Evolutionary conservation across 2,888 invertebrate species (phyloP).

Genomic region (Cerceris ruficornis): DNA sequence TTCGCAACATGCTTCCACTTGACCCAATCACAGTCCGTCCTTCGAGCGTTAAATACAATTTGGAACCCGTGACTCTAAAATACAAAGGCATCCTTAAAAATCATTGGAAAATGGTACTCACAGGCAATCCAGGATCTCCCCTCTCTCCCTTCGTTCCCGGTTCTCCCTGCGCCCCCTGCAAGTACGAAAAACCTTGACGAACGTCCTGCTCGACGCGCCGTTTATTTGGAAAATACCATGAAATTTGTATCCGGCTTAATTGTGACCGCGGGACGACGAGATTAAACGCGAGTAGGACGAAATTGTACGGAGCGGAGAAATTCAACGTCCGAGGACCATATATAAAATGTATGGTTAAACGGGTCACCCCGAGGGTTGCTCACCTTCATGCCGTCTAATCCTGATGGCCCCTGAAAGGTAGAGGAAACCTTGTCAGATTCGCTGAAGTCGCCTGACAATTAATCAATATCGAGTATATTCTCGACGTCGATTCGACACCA

Average conservation of each 20-base stretch:
- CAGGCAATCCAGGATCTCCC: slow-evolving; percentile 96
- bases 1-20: too few species aligned
- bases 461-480: slow-evolving; percentile 59
- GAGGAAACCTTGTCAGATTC: slow-evolving; percentile 83
- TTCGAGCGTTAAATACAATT: too few species aligned
- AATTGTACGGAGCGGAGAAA: slow-evolving; percentile 36
- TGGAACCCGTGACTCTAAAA: background rate
- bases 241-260: slow-evolving; percentile 41
- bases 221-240: slow-evolving; percentile 29
- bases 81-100: background rate
- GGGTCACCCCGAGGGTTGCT: slow-evolving; percentile 78
- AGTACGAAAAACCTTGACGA: slow-evolving; percentile 63
- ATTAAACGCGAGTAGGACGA: slow-evolving; percentile 38
- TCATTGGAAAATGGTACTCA: slow-evolving; percentile 84
- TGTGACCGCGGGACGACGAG: background rate
- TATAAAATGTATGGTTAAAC: slow-evolving; percentile 59
- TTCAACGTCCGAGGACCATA: slow-evolving; percentile 50
- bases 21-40: too few species aligned
- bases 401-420: slow-evolving; percentile 92
- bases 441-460: slow-evolving; percentile 63
- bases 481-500: slow-evolving; percentile 50
- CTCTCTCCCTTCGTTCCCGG: slow-evolving; percentile 95
- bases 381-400: slow-evolving; percentile 98
- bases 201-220: slow-evolving; percentile 7
- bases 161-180: slow-evolving; percentile 95